Base-by-base conservation (phyloP, 2,888 invertebrate species). In the Sialis fuliginosa region DNA sequence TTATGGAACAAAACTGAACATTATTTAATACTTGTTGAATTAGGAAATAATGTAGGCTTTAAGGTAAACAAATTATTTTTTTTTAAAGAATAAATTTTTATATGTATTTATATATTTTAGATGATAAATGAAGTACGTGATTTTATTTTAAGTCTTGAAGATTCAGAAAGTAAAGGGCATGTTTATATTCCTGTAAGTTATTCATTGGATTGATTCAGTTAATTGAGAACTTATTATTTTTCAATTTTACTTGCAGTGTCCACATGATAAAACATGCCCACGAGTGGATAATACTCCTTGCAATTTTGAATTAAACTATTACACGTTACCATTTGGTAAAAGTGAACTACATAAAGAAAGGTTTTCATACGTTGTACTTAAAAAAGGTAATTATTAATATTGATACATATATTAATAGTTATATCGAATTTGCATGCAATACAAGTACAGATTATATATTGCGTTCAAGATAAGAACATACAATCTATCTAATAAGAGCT, bases 1-100 rank as follows among this genome's bases (percentile, higher is more conserved):
- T 67, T 95, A 6, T 95, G 93, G 93, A 77, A 77, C 46, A 91
- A 87, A 67, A 89, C 91, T 0, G 72, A 78, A 52, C 74, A 81
- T 8, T 90, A 83, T 60, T 65, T 95, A 58, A 72, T 95, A 9
- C 69, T 95, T 5, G 75, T 90, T 0, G 93, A 95, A 64, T 75
- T 81, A 53, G 93, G 93, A 5, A 81, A 81, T 0, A 77, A 76
- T 51, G 79, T 82, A 39, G 93, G 91, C 2, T 91, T 85, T 59
- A 71, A 74, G 60, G 71, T 87, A 41, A 41, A n/a, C 10, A 6
- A 6, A 41, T 31, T 3, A 42, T 42, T 5, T 30, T 30, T 7
- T 6, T 40, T 6, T 31, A 30, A 31, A 30, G 10, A 8, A 43
- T 10, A 10, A 12, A 31, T n/a, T 43, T 9, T 33, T 9, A 31